These are phyloP conservation scores for Ceryle rudis DNA, from an alignment of 2,797 vertebrate genomes.

Conservation along the genomic window DNA sequence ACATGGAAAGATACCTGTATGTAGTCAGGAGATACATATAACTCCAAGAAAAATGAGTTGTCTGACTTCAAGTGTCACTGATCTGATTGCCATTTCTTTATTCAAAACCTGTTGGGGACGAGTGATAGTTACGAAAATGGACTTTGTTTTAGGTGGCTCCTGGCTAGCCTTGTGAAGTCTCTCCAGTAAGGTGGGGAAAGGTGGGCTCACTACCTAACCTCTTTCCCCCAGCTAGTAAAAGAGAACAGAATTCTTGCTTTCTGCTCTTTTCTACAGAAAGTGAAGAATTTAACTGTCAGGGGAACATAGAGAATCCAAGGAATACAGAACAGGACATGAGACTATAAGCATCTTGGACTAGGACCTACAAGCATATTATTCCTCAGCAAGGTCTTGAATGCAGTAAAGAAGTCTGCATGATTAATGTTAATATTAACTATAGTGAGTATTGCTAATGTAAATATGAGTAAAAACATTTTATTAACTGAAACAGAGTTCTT, in stretches of 20 bases:
- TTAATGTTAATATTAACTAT: background rate
- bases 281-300: background rate
- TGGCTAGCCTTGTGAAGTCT: background rate
- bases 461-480: background rate
- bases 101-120: background rate
- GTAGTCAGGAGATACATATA: background rate
- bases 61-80: background rate
- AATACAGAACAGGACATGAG: background rate
- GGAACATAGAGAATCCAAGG: background rate
- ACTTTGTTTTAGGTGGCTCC: background rate
- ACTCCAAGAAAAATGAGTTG: background rate
- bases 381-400: background rate
- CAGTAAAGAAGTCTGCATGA: background rate
- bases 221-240: background rate
- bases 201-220: background rate
- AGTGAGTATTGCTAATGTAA: background rate
- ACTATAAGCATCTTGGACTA: background rate
- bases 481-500: background rate
- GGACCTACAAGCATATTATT: background rate
- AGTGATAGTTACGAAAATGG: background rate
- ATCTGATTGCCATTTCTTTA: background rate
- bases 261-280: background rate
- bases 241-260: background rate
- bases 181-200: background rate
- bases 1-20: background rate